Percentiles rank a stretch among this genome's conserved stretches.
phyloP scores from a whole-genome alignment of 2,888 invertebrate genomes.

The Scaptomyza flava region DNA sequence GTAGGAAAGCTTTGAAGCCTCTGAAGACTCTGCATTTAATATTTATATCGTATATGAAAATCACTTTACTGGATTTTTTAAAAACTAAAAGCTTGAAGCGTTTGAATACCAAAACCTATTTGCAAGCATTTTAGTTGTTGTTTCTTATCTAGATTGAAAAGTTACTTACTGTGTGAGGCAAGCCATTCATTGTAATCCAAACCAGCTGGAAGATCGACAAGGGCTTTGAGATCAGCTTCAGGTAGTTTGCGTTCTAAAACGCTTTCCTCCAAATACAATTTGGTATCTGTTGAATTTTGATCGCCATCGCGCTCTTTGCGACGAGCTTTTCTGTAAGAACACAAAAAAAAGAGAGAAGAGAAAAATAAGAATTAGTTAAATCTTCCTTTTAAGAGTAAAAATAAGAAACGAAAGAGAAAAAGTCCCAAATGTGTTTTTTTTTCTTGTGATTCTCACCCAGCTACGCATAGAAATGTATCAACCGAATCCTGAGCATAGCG shows the following conservation, averaged over 20 bases:
- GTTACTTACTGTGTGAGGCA: constrained; percentile 96
- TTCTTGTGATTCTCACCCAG: constrained; percentile 81
- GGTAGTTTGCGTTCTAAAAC: constrained; percentile 97
- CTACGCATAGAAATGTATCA: constrained; percentile 84
- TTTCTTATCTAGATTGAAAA: too few relatives aligned
- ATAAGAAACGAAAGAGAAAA: background rate
- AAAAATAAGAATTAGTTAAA: constrained; percentile 14
- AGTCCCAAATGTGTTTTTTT: background rate
- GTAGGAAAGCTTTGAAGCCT: background rate
- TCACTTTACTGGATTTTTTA: too few relatives aligned
- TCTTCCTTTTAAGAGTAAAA: background rate
- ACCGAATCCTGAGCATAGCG: constrained; percentile 85
- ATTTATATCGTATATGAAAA: too few relatives aligned
- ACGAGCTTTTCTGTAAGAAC: constrained; percentile 94
- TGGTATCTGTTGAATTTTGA: constrained; percentile 92
- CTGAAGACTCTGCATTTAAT: too few relatives aligned
- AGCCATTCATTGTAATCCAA: constrained; percentile 99
- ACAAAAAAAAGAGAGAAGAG: constrained; percentile 21
- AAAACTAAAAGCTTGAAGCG: too few relatives aligned
- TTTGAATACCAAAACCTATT: background rate
- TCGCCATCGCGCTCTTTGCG: constrained; percentile 97
- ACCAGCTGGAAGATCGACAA: constrained; percentile 97
- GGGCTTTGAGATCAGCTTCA: constrained; percentile 96
- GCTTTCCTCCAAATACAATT: constrained; percentile 97
- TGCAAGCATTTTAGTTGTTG: background rate